Percentiles rank a stretch among this genome's conserved stretches.
Conservation (phyloP, 2,797 vertebrate species). For the Parauchenoglanis punctatus region DNA sequence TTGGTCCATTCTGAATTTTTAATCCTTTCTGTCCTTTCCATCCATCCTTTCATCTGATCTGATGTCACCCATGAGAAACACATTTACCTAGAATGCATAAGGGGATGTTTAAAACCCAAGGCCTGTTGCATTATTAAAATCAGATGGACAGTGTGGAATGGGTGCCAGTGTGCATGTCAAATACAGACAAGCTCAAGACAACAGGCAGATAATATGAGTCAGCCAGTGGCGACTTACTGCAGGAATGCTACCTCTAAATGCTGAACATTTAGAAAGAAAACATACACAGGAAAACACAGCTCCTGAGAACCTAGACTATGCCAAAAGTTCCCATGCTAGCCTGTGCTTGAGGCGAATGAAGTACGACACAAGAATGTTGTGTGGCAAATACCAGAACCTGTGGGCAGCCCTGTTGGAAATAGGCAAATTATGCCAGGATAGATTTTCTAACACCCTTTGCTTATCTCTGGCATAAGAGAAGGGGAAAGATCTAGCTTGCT, state of each 20-base stretch:
- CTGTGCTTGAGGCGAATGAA: slow-evolving; percentile 26
- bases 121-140: slow-evolving; percentile 45
- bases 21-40: neutral
- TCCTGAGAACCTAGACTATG: slow-evolving; percentile 46
- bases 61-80: slow-evolving; percentile 28
- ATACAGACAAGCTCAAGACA: slow-evolving; percentile 31
- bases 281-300: slow-evolving; percentile 41
- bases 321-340: slow-evolving; percentile 59
- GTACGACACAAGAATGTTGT: neutral
- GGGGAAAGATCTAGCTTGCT: slow-evolving; percentile 52
- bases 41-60: neutral
- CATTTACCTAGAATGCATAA: slow-evolving; percentile 34
- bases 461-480: slow-evolving; percentile 1
- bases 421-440: neutral
- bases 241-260: slow-evolving; percentile 36
- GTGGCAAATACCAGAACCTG: slow-evolving; percentile 16
- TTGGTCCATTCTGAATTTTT: neutral
- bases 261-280: slow-evolving; percentile 37
- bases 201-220: slow-evolving; percentile 32
- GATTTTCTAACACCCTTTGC: slow-evolving; percentile 6
- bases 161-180: slow-evolving; percentile 42
- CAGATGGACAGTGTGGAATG: slow-evolving; percentile 30
- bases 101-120: slow-evolving; percentile 24
- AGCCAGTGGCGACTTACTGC: slow-evolving; percentile 14
- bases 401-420: slow-evolving; percentile 12